phyloP scores from a whole-genome alignment of 1,140 invertebrate genomes.

The Drosophila virilis region DNA sequence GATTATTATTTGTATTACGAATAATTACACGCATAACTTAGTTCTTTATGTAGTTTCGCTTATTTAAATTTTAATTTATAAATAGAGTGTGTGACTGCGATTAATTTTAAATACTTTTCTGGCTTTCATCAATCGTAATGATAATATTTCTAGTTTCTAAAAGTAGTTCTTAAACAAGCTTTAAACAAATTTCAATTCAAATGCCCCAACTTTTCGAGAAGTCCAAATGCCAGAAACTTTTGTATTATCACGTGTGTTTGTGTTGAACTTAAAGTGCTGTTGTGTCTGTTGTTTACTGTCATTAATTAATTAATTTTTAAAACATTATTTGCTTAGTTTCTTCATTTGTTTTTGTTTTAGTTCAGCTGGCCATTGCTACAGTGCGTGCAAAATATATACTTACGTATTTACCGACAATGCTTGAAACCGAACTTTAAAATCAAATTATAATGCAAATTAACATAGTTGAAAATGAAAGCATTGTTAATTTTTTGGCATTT shows the following conservation, averaged over 20 bases:
- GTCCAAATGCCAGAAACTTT: conserved; percentile 23
- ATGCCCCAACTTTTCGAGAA: conserved; percentile 1
- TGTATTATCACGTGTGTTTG: conserved; percentile 47
- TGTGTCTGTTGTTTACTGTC: conserved; percentile 29
- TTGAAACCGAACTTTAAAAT: neutral
- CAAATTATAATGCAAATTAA: neutral
- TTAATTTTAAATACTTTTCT: conserved; percentile 36
- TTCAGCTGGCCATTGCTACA: conserved; percentile 31
- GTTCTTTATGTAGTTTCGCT: conserved; percentile 34
- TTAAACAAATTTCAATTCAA: conserved; percentile 45
- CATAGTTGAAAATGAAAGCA: neutral
- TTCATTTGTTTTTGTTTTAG: neutral
- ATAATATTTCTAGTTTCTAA: conserved; percentile 24
- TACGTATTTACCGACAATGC: neutral
- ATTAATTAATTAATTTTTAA: neutral
- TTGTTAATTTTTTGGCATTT: neutral
- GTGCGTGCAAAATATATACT: too few species aligned
- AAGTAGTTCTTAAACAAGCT: conserved; percentile 40
- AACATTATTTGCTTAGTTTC: neutral
- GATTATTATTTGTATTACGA: conserved; percentile 29
- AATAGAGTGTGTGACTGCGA: conserved; percentile 49
- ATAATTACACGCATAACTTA: conserved; percentile 19
- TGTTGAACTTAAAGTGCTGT: conserved; percentile 31
- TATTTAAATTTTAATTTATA: conserved; percentile 44
- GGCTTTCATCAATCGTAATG: conserved; percentile 26